phyloP scores from a whole-genome alignment of 2,888 invertebrate species.

The Aethes cnicana region DNA sequence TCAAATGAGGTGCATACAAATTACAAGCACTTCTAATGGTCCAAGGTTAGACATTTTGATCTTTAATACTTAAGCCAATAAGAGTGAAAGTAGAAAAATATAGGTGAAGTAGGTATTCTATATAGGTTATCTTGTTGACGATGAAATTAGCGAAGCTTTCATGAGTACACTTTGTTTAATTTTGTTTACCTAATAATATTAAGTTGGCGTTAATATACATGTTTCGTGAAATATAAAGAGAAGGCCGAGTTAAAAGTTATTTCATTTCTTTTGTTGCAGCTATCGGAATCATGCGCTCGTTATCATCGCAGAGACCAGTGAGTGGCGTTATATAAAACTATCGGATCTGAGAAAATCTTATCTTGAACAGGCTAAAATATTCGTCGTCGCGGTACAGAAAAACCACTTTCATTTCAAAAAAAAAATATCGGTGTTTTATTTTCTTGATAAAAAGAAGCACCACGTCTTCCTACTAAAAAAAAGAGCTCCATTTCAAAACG shows the following conservation, averaged over 20 bases:
- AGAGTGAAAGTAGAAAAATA: no score
- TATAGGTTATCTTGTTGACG: not conserved
- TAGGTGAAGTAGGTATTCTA: no score
- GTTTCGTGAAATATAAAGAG: no score
- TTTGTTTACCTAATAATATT: no score
- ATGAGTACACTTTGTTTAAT: not conserved
- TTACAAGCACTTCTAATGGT: no score
- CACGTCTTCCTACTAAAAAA: no score
- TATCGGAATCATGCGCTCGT: slow-evolving; percentile 69
- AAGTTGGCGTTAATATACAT: no score
- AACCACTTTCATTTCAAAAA: slow-evolving; percentile 38
- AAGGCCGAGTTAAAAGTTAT: slow-evolving; percentile 39
- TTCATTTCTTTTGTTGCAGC: slow-evolving; percentile 61
- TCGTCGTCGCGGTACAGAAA: slow-evolving; percentile 43
- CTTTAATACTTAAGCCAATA: no score
- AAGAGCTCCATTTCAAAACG: slow-evolving; percentile 30
- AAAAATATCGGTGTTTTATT: no score
- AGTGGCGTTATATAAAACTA: slow-evolving; percentile 31
- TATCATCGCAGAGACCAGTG: slow-evolving; percentile 63
- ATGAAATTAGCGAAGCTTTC: slow-evolving; percentile 6
- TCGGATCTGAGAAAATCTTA: slow-evolving; percentile 39
- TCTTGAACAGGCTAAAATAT: slow-evolving; percentile 38
- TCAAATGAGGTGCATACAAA: no score
- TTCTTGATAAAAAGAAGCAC: no score
- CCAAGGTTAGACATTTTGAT: no score